Evolutionary conservation across 1,140 invertebrate species (phyloP), one percentile per base, ranked within the genome.

Genomic region (Hyles euphorbiae): DNA sequence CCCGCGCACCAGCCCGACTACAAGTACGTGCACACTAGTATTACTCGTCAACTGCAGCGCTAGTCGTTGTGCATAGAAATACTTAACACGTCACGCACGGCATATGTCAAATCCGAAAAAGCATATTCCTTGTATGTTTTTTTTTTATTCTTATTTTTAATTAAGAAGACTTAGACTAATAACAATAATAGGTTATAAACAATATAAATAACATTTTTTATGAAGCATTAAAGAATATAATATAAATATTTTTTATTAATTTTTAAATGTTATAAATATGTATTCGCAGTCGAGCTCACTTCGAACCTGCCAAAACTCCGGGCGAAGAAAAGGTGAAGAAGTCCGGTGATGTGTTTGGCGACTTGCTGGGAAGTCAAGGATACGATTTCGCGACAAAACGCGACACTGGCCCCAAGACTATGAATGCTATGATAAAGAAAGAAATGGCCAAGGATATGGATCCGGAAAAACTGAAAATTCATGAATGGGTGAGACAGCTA

Each of bases 371-470:
- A 1, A 95, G 94, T 67, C 96, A 97, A 76, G 95, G 95, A 0
- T 98, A 97, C 70, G 93, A 94, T 55, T 96, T 96, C 83, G 93
- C 93, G 5, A 89, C 91, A 2, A 95, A 95, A 69, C 94, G 94
- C 58, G 93, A 95, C 56, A 84, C 92, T 48, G 94, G 94, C 10
- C 96, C 96, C 0, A 94, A 94, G 66, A 98, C 97, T 1, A 97
- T 98, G 61, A 98, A 97, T 77, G 95, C 95, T 67, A 97, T 98
- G 96, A 91, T 96, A 11, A 97, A 97, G 78, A 95, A 95, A 58
- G 95, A 97, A 70, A 88, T 97, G 63, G 94, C 93, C 0, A 95
- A 93, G 68, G 94, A 95, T 34, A 97, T 97, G 94, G 97, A 98
- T 89, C 97, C 97, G 0, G 96, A 98, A 63, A 95, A 95, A 84